Percentiles rank a stretch among this genome's conserved stretches.
These are phyloP conservation scores for Oncorhynchus kisutch DNA, from an alignment of 2,113 vertebrate species.

Conservation along the genomic window DNA sequence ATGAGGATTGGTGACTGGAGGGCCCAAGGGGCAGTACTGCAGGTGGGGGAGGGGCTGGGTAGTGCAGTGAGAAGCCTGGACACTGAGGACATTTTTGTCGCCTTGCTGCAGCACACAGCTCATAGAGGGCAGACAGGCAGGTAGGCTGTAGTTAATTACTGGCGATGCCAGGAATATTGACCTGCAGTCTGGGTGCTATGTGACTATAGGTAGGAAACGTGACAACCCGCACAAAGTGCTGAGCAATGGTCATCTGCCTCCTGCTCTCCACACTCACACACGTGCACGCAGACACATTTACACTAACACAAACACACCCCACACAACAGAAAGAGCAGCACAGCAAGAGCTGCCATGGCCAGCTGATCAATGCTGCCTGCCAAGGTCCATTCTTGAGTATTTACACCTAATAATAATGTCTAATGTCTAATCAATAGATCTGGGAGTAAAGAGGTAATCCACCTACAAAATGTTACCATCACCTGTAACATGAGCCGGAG, in stretches of 20 bases:
- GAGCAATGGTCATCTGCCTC: slow-evolving; percentile 26
- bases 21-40: background rate
- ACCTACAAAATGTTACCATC: background rate
- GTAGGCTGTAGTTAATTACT: background rate
- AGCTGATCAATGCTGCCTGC: slow-evolving; percentile 26
- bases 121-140: background rate
- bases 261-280: background rate
- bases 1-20: background rate
- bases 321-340: background rate
- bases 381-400: slow-evolving; percentile 42
- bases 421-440: background rate
- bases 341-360: slow-evolving; percentile 13
- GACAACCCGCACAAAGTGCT: slow-evolving; percentile 23
- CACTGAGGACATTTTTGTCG: background rate
- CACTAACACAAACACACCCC: slow-evolving; percentile 1
- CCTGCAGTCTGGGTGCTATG: background rate
- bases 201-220: background rate
- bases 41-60: background rate
- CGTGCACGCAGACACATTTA: background rate
- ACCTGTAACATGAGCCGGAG: background rate
- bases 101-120: background rate
- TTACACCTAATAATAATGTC: slow-evolving; percentile 23
- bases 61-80: background rate
- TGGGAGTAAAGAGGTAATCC: background rate
- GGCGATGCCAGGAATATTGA: background rate